phyloP scores from a whole-genome alignment of 2,888 invertebrate species.

The Melanostoma mellinum region DNA sequence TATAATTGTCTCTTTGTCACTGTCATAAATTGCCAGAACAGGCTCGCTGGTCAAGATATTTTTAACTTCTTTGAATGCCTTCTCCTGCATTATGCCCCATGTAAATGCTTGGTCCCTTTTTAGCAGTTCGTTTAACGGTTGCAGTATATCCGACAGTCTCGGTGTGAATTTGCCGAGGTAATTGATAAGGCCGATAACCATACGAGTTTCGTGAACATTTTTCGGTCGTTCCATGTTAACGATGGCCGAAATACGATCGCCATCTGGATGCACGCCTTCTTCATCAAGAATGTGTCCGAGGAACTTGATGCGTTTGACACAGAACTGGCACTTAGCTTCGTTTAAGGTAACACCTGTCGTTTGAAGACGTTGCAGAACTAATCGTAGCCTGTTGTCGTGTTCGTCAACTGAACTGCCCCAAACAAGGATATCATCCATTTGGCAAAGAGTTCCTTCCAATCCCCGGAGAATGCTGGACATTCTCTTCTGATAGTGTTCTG shows the following conservation, averaged over 20 bases:
- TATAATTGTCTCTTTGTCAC: not conserved
- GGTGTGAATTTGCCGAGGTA: slow-evolving; percentile 30
- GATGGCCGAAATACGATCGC: not conserved
- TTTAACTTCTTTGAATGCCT: slow-evolving; percentile 1
- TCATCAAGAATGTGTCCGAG: too few species aligned
- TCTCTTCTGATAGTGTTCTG: too few species aligned
- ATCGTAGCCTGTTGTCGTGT: not conserved
- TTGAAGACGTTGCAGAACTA: slow-evolving; percentile 30
- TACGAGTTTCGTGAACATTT: slow-evolving; percentile 10
- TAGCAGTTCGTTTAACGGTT: slow-evolving; percentile 11
- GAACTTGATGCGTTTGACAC: slow-evolving; percentile 8
- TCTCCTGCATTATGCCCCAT: not conserved
- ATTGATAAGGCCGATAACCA: slow-evolving; percentile 23
- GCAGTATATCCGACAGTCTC: slow-evolving; percentile 15
- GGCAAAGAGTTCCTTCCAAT: too few species aligned
- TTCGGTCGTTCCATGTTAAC: not conserved
- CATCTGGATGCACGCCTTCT: too few species aligned
- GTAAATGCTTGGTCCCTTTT: slow-evolving; percentile 6
- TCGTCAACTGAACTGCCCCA: too few species aligned
- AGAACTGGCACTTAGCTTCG: slow-evolving; percentile 22
- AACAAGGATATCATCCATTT: too few species aligned
- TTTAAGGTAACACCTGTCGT: slow-evolving; percentile 1
- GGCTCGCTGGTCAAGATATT: slow-evolving; percentile 2
- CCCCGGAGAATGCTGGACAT: too few species aligned
- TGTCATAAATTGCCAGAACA: slow-evolving; percentile 16